phyloP scores from a whole-genome alignment of 2,113 vertebrate genomes.

The Centropristis striata region DNA sequence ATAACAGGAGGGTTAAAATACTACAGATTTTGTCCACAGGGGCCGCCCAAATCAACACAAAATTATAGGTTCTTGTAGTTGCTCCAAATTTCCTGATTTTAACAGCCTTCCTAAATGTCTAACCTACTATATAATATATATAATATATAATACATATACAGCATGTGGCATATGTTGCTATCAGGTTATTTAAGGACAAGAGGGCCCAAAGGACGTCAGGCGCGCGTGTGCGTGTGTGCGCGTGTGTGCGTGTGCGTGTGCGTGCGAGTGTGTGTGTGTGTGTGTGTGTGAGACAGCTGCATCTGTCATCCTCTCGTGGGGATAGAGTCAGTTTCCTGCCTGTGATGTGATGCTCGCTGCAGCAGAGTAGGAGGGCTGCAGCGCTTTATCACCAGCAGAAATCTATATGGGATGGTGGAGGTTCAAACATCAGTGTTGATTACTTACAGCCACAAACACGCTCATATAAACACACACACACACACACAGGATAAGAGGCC shows the following conservation, averaged over 20 bases:
- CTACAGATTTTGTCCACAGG: no score
- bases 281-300: slow-evolving; percentile 60
- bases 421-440: slow-evolving; percentile 5
- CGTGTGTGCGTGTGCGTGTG: slow-evolving; percentile 12
- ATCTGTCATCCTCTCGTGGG: slow-evolving; percentile 39
- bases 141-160: no score
- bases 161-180: background rate
- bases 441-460: background rate
- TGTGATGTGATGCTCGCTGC: slow-evolving; percentile 34
- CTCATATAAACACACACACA: background rate
- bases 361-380: slow-evolving; percentile 7
- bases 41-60: no score
- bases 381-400: background rate
- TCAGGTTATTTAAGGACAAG: slow-evolving; percentile 36
- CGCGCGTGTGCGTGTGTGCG: slow-evolving; percentile 27
- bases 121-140: no score
- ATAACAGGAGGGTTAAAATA: no score
- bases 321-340: slow-evolving; percentile 54
- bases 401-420: background rate
- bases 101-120: background rate
- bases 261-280: slow-evolving; percentile 29
- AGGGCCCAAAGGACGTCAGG: slow-evolving; percentile 20
- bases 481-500: background rate
- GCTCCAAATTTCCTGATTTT: background rate
- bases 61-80: no score